Evolutionary conservation across 2,888 invertebrate genomes (phyloP).

Genomic region (Tetragonula carbonaria): DNA sequence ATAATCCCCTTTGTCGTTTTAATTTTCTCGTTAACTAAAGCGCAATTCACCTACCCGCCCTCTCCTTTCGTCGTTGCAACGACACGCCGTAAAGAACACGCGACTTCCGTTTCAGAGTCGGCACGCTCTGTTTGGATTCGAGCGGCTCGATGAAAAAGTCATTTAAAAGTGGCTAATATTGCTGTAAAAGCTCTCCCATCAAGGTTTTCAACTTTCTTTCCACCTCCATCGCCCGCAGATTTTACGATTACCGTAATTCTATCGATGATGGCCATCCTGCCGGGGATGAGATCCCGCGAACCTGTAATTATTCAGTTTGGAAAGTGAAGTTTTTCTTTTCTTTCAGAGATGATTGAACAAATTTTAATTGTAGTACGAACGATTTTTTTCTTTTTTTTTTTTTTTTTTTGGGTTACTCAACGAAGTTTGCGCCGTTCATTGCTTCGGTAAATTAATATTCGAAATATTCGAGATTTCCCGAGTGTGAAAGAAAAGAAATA

Average conservation of each 20-base stretch:
- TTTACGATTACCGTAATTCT: conserved; percentile 20
- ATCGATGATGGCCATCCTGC: not conserved
- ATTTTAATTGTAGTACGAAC: not conserved
- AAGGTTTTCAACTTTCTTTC: conserved; percentile 21
- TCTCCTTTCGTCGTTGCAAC: not conserved
- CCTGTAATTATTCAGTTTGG: not conserved
- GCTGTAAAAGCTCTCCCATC: conserved; percentile 32
- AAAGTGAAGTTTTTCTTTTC: not conserved
- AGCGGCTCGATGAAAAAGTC: conserved; percentile 10
- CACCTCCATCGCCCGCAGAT: not conserved
- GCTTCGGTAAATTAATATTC: too few relatives aligned
- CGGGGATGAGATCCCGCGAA: not conserved
- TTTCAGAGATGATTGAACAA: not conserved
- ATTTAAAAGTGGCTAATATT: conserved; percentile 37
- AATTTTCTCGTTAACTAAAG: conserved; percentile 55
- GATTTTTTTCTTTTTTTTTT: too few relatives aligned
- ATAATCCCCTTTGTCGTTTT: conserved; percentile 31
- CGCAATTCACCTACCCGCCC: conserved; percentile 9
- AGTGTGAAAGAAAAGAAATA: too few relatives aligned
- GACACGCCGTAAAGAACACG: conserved; percentile 7
- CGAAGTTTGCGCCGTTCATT: too few relatives aligned
- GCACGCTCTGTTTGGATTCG: not conserved
- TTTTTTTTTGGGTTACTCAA: not conserved
- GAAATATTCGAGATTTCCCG: too few relatives aligned
- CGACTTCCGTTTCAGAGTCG: not conserved